Conservation (phyloP, 2,113 vertebrate species). For the Tachysurus fulvidraco region DNA sequence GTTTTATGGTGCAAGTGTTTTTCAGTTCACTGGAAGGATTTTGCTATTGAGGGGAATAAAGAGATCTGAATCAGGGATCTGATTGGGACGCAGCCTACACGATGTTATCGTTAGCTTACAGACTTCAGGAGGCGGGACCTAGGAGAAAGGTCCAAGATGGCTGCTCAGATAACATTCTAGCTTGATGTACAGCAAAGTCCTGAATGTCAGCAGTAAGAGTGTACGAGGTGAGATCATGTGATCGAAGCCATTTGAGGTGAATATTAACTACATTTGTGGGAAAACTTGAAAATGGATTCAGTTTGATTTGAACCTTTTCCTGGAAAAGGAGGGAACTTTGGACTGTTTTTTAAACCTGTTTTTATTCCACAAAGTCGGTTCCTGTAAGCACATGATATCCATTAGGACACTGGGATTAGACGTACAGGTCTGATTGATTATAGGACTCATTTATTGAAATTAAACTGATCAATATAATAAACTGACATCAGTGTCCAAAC, state of each 20-base stretch:
- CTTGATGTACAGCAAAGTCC: no score
- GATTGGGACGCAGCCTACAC: not conserved
- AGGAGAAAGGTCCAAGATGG: not conserved
- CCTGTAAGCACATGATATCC: not conserved
- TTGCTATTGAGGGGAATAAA: no score
- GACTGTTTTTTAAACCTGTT: not conserved
- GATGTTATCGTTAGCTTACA: not conserved
- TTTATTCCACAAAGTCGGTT: not conserved
- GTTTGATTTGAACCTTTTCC: not conserved
- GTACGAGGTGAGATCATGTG: not conserved
- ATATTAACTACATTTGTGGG: not conserved
- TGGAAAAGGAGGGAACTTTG: constrained; percentile 23
- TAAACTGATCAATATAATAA: not conserved
- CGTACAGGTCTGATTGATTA: not conserved
- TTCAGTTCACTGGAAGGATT: no score
- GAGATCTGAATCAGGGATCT: no score
- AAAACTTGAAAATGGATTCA: not conserved
- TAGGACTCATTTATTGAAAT: not conserved
- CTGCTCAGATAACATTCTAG: not conserved
- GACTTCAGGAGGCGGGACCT: not conserved
- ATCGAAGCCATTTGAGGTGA: not conserved
- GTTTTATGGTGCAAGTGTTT: no score
- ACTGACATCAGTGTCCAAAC: not conserved
- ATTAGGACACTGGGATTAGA: not conserved
- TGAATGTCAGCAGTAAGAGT: not conserved